Conservation (phyloP, 2,797 vertebrate species). For the Coilia nasus region DNA sequence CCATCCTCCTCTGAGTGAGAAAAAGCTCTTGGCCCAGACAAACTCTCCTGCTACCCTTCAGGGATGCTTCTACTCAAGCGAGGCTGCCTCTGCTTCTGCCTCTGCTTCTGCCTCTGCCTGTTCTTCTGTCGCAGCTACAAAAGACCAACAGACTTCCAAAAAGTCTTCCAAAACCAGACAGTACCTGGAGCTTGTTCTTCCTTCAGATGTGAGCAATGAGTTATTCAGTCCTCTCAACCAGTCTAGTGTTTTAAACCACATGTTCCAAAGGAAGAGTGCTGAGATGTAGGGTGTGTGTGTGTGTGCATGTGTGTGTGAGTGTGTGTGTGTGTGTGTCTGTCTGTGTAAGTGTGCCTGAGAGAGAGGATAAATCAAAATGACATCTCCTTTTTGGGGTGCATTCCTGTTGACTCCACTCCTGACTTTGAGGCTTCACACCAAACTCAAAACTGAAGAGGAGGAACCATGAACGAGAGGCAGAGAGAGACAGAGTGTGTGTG, state of each 20-base stretch:
- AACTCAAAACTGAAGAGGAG: neutral
- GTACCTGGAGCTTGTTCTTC: neutral
- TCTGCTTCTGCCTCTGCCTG: neutral
- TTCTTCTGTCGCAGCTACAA: neutral
- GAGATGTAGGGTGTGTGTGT: neutral
- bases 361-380: conserved; percentile 52
- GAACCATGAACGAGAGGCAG: neutral
- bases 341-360: conserved; percentile 22
- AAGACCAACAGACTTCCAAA: neutral
- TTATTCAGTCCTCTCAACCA: neutral
- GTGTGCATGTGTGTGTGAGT: conserved; percentile 28
- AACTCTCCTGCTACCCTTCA: neutral
- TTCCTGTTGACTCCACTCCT: neutral
- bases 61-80: neutral
- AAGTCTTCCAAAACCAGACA: neutral
- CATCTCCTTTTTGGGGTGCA: neutral
- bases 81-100: neutral
- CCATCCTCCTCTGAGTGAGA: neutral
- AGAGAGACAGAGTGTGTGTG: neutral
- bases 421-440: neutral
- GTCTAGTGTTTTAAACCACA: neutral
- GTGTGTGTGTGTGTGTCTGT: conserved; percentile 28
- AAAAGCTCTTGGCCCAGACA: neutral
- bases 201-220: neutral
- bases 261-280: neutral